These are phyloP conservation scores for Loripinus fragilis DNA, from an alignment of 2,888 invertebrate genomes.

Conservation along the genomic window DNA sequence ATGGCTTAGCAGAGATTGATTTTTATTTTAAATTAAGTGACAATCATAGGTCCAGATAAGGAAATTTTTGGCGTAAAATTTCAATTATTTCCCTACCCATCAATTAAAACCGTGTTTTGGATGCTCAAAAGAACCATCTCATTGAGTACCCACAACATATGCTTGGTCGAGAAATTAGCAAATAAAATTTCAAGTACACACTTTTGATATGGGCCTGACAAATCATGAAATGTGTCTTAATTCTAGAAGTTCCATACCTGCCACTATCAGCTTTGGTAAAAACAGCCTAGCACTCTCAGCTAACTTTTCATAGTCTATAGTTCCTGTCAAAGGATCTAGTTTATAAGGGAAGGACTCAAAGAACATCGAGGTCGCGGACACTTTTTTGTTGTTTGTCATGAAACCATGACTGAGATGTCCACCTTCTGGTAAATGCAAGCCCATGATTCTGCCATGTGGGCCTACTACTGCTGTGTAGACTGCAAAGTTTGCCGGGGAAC, in stretches of 20 bases:
- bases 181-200: too few species aligned
- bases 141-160: too few species aligned
- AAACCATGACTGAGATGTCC: conserved; percentile 92
- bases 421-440: conserved; percentile 97
- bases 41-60: too few species aligned
- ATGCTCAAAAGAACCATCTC: too few species aligned
- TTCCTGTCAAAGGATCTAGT: conserved; percentile 90
- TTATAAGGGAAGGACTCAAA: conserved; percentile 99
- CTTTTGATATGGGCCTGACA: too few species aligned
- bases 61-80: too few species aligned
- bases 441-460: conserved; percentile 98
- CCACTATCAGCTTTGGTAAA: conserved; percentile 96
- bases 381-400: conserved; percentile 94
- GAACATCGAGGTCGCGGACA: conserved; percentile 98
- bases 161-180: too few species aligned
- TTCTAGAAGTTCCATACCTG: conserved; percentile 88
- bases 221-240: too few species aligned
- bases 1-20: too few species aligned
- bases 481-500: conserved; percentile 98
- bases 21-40: too few species aligned
- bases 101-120: too few species aligned
- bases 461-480: conserved; percentile 93
- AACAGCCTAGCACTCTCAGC: conserved; percentile 92
- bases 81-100: too few species aligned
- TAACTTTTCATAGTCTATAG: conserved; percentile 96